Evolutionary conservation across 1,140 invertebrate species (phyloP).

Genomic region (Papilio dardanus): DNA sequence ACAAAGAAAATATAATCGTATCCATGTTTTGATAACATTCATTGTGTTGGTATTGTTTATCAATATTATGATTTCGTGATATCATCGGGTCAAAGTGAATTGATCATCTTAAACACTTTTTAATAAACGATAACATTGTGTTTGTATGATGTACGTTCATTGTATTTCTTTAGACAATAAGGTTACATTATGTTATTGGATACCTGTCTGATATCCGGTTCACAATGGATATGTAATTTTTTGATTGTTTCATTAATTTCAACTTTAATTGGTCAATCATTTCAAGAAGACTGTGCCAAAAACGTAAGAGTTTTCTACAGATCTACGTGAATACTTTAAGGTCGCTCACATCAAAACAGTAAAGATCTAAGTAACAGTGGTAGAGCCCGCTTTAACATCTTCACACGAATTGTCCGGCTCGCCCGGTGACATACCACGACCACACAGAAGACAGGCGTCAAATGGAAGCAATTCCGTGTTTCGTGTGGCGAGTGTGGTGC

Average conservation of each 20-base stretch:
- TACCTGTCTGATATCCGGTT: neutral
- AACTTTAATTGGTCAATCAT: too few species aligned
- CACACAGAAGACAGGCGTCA: too few species aligned
- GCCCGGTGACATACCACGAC: too few species aligned
- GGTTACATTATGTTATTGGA: slow-evolving; percentile 23
- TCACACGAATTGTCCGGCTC: too few species aligned
- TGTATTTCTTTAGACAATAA: slow-evolving; percentile 28
- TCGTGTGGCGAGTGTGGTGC: too few species aligned
- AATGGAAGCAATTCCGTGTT: too few species aligned
- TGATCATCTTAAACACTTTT: slow-evolving; percentile 46
- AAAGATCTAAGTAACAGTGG: too few species aligned
- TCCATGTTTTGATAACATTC: slow-evolving; percentile 20
- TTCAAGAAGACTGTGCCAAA: neutral
- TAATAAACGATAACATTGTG: slow-evolving; percentile 45
- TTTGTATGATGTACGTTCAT: slow-evolving; percentile 38
- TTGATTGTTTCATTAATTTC: too few species aligned
- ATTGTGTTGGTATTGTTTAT: slow-evolving; percentile 8
- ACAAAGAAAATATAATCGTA: neutral
- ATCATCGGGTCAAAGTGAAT: slow-evolving; percentile 39
- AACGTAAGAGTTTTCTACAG: too few species aligned
- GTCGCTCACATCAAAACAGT: too few species aligned
- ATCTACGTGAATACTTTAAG: too few species aligned
- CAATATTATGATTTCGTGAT: slow-evolving; percentile 9
- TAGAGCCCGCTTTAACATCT: too few species aligned
- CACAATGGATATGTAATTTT: neutral